Conservation (phyloP, 2,113 vertebrate species). For the Spea multiplicata region DNA sequence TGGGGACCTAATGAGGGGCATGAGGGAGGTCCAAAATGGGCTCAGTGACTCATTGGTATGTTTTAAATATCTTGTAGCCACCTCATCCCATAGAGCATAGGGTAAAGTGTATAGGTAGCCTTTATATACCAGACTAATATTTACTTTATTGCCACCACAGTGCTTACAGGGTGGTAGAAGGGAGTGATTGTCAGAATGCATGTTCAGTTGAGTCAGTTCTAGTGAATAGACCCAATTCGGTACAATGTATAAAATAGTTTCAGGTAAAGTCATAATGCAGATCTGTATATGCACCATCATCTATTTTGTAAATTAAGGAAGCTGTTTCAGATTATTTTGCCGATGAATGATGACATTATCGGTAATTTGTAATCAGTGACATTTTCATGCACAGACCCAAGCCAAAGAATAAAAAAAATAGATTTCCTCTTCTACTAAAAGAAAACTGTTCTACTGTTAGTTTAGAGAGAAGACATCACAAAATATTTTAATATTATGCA, state of each 20-base stretch:
- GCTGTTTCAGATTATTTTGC: constrained; percentile 32
- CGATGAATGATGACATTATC: constrained; percentile 30
- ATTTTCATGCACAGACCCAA: constrained; percentile 26
- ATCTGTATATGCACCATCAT: constrained; percentile 22
- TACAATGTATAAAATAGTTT: not conserved
- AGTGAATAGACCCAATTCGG: too few species aligned
- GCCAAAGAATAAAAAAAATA: constrained; percentile 18
- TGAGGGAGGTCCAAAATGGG: too few species aligned
- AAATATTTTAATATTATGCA: constrained; percentile 29
- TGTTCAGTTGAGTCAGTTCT: too few species aligned
- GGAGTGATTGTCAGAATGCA: too few species aligned
- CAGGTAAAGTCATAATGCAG: constrained; percentile 29
- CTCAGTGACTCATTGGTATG: too few species aligned
- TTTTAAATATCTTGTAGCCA: too few species aligned
- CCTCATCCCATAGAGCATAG: too few species aligned
- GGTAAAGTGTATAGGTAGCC: too few species aligned
- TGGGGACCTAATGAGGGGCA: too few species aligned
- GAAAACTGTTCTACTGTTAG: constrained; percentile 9
- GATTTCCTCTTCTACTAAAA: constrained; percentile 35
- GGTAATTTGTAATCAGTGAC: constrained; percentile 37
- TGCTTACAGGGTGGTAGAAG: too few species aligned
- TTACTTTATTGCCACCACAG: too few species aligned
- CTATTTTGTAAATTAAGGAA: constrained; percentile 15
- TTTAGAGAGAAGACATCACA: constrained; percentile 11
- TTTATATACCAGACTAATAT: too few species aligned